Conservation (phyloP, 1,140 invertebrate species). For the Bombus turneri region DNA sequence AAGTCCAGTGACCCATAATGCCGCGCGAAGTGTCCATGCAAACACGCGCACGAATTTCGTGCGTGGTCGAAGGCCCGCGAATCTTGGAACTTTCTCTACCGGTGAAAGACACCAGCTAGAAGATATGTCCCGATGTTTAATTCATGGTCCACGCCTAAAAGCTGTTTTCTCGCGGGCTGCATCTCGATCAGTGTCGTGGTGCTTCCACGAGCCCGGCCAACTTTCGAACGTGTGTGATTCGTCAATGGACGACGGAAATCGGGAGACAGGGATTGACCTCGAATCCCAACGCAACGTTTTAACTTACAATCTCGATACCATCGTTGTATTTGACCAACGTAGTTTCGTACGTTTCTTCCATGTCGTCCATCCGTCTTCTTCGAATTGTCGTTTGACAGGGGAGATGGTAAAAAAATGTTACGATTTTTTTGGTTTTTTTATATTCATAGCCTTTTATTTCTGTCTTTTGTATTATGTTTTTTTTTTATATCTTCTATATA, state of each 20-base stretch:
- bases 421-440: neutral
- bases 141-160: constrained; percentile 74
- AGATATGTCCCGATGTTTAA: constrained; percentile 75
- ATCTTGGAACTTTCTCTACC: constrained; percentile 74
- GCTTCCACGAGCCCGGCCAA: neutral
- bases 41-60: constrained; percentile 16
- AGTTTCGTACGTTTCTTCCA: neutral
- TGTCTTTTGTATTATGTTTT: neutral
- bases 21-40: neutral
- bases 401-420: neutral
- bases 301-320: neutral
- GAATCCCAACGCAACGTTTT: neutral
- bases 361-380: neutral
- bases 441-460: neutral
- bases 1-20: neutral
- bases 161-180: constrained; percentile 67
- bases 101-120: constrained; percentile 54
- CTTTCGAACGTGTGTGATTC: constrained; percentile 18
- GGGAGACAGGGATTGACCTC: neutral
- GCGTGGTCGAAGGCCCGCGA: constrained; percentile 23
- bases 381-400: no score
- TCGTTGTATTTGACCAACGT: neutral
- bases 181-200: constrained; percentile 29
- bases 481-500: no score
- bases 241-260: constrained; percentile 21